These are phyloP conservation scores for Acronicta psi DNA, from an alignment of 2,888 invertebrate species.

Conservation along the genomic window DNA sequence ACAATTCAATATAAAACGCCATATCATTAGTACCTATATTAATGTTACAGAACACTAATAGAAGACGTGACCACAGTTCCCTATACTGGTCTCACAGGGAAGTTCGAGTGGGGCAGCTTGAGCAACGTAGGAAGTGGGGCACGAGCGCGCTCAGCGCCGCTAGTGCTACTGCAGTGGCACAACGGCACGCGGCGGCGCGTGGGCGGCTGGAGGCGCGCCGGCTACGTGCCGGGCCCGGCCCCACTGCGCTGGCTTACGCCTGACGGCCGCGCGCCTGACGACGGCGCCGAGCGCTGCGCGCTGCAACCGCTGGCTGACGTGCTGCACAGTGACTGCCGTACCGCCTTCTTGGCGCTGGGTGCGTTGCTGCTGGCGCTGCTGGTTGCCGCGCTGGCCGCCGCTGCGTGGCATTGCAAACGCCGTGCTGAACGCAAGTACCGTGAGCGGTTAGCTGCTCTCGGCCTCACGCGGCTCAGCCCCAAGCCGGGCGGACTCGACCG, in stretches of 20 bases:
- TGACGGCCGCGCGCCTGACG: constrained; percentile 90
- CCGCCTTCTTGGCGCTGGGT: constrained; percentile 88
- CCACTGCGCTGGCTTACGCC: constrained; percentile 90
- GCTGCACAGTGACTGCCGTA: constrained; percentile 92
- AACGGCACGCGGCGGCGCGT: constrained; percentile 89
- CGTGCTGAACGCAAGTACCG: constrained; percentile 75
- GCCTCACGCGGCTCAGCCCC: constrained; percentile 69
- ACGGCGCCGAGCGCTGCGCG: constrained; percentile 91
- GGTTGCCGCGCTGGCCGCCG: constrained; percentile 65
- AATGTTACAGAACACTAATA: constrained; percentile 62
- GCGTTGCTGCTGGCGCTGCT: constrained; percentile 65
- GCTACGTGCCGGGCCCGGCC: constrained; percentile 90
- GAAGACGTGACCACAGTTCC: constrained; percentile 59
- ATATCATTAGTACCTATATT: too few species aligned
- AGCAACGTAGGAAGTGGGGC: constrained; percentile 19
- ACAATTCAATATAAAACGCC: too few species aligned
- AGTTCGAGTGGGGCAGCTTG: constrained; percentile 66
- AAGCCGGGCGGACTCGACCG: constrained; percentile 90
- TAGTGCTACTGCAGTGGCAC: constrained; percentile 90
- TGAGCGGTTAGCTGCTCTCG: constrained; percentile 72
- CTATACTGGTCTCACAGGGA: constrained; percentile 74
- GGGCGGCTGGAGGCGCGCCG: constrained; percentile 87
- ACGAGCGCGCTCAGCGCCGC: constrained; percentile 31
- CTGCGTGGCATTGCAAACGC: constrained; percentile 70
- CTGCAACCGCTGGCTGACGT: constrained; percentile 91